phyloP scores from a whole-genome alignment of 2,797 vertebrate genomes.

The Cetoscarus ocellatus region DNA sequence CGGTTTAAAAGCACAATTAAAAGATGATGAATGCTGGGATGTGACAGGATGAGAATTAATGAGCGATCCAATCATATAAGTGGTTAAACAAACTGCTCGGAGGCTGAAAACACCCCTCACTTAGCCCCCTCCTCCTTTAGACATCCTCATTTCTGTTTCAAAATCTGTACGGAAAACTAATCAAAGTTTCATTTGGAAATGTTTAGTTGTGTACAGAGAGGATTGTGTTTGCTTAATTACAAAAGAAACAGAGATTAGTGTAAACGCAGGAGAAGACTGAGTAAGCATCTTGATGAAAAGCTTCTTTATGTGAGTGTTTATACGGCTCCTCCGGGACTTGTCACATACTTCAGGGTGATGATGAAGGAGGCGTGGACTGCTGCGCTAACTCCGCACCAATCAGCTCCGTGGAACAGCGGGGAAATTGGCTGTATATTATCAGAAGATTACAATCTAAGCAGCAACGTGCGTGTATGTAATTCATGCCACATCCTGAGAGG shows the following conservation, averaged over 20 bases:
- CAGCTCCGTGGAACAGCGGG: conserved; percentile 53
- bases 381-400: conserved; percentile 50
- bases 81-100: conserved; percentile 63
- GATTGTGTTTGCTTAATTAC: conserved; percentile 48
- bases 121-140: conserved; percentile 43
- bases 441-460: conserved; percentile 75
- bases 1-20: conserved; percentile 60
- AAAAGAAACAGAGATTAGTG: conserved; percentile 51
- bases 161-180: conserved; percentile 61
- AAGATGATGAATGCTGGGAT: conserved; percentile 63
- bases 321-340: conserved; percentile 27
- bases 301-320: conserved; percentile 48
- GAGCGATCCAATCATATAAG: conserved; percentile 74
- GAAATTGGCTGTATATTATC: conserved; percentile 75
- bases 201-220: conserved; percentile 40
- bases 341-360: conserved; percentile 16
- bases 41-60: conserved; percentile 70
- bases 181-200: conserved; percentile 59
- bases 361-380: conserved; percentile 21
- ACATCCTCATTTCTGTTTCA: conserved; percentile 44
- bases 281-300: conserved; percentile 43
- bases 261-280: conserved; percentile 11
- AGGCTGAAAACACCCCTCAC: conserved; percentile 62
- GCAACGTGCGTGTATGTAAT: conserved; percentile 58
- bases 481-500: conserved; percentile 65